These are phyloP conservation scores for Tetramorium bicarinatum DNA, from an alignment of 2,888 invertebrate genomes.

Conservation along the genomic window DNA sequence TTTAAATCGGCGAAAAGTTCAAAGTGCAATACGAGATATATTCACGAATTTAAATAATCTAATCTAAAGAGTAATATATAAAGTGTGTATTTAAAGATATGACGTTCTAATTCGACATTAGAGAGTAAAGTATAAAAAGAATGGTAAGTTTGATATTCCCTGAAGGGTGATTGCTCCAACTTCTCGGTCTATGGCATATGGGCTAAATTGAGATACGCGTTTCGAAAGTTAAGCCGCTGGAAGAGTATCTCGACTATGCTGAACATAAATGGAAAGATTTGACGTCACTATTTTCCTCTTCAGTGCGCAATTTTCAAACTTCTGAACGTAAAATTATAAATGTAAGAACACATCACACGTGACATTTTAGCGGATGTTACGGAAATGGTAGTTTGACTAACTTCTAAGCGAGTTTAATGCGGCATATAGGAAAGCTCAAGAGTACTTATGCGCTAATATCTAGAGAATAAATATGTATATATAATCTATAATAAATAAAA, in stretches of 20 bases:
- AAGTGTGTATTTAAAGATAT: background rate
- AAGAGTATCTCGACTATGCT: constrained; percentile 32
- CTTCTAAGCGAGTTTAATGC: constrained; percentile 1
- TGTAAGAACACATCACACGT: background rate
- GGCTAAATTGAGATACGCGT: background rate
- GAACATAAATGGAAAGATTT: constrained; percentile 10
- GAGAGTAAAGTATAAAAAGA: background rate
- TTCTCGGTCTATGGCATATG: background rate
- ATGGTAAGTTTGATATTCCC: background rate
- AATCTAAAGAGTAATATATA: background rate
- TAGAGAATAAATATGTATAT: too few relatives aligned
- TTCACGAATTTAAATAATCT: background rate
- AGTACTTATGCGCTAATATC: background rate
- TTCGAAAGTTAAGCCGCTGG: constrained; percentile 15
- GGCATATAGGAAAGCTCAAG: background rate
- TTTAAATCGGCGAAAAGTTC: constrained; percentile 2
- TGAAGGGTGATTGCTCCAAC: background rate
- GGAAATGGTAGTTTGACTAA: background rate
- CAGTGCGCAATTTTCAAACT: constrained; percentile 20
- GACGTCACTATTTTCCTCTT: constrained; percentile 24
- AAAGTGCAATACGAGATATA: constrained; percentile 5
- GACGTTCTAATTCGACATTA: background rate
- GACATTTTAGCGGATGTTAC: background rate
- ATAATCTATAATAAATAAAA: constrained; percentile 11
- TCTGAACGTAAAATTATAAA: constrained; percentile 46